Evolutionary conservation across 2,113 vertebrate genomes (phyloP), one percentile per base, ranked within the genome.

Genomic region (Rafetus swinhoei): DNA sequence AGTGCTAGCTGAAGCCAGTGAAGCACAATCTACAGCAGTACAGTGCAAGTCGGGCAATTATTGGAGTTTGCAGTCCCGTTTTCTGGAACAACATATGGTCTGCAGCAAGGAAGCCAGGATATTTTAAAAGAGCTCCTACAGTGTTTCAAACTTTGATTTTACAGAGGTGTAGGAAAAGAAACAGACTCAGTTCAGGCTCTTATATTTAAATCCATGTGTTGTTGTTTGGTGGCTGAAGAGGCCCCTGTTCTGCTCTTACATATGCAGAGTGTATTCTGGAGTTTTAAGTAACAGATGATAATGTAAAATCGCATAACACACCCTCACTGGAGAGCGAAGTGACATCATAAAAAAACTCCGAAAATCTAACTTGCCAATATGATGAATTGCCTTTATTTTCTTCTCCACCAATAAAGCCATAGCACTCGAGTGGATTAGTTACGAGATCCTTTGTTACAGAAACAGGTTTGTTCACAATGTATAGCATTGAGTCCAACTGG

Each of bases 71-170:
- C 91, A 88, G 95, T 86, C 81, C 50, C 95, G 82, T 84, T 52
- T 96, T 95, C 95, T 95, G 95, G 96, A 97, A 95, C 94, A 97
- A 98, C 98, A 98, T 98, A 97, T 98, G 98, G 98, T 97, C 95
- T 96, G 97, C 98, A 98, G 98, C 96, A 97, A 96, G 95, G 93
- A 85, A 85, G 95, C 96, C 96, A 97, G 97, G 97, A 97, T 97
- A 93, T 96, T 98, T 98, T 97, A 97, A 98, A 98, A 98, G 98
- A 97, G 95, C 98, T 98, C 98, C 98, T 96, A 98, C 92, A 95
- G 97, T 95, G 97, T 97, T 97, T 97, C 97, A 94, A 97, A 98
- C 97, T 98, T 98, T 98, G 98, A 98, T 98, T 98, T 97, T 97
- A 97, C 97, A 98, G 97, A 98, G 96, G 97, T 97, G 96, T 91